Evolutionary conservation across 2,888 invertebrate genomes (phyloP).

Genomic region (Lobophora halterata): DNA sequence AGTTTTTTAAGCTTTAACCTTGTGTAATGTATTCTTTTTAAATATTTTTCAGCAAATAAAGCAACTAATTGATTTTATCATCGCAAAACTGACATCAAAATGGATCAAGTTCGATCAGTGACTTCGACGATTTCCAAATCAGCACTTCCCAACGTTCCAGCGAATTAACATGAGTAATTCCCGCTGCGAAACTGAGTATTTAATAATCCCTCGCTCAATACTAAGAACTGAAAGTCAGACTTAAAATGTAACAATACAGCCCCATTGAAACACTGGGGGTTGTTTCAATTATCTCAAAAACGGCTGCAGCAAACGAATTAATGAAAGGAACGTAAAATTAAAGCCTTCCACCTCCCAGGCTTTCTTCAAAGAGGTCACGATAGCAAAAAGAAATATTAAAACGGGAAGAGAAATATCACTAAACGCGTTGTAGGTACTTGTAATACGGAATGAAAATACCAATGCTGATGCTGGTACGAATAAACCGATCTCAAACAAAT

Average conservation of each 20-base stretch:
- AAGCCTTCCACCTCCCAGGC: slow-evolving; percentile 42
- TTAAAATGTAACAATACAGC: slow-evolving; percentile 6
- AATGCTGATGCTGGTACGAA: no score
- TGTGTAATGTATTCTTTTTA: no score
- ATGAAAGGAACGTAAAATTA: slow-evolving; percentile 42
- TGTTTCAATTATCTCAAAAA: slow-evolving; percentile 45
- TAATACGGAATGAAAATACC: no score
- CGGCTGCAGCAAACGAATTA: slow-evolving; percentile 36
- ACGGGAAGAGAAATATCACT: slow-evolving; percentile 23
- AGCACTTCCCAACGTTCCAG: slow-evolving; percentile 8
- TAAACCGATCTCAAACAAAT: no score
- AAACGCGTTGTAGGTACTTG: no score
- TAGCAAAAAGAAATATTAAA: slow-evolving; percentile 56
- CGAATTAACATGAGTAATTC: slow-evolving; percentile 10
- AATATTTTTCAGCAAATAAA: no score
- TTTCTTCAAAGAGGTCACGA: slow-evolving; percentile 47
- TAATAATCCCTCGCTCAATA: background rate
- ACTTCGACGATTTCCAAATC: slow-evolving; percentile 10
- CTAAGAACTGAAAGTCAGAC: background rate
- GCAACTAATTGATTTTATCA: no score
- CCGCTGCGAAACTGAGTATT: background rate
- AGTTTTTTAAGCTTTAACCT: no score
- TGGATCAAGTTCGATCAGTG: slow-evolving; percentile 12
- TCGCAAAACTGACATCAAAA: slow-evolving; percentile 15
- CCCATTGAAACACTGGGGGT: slow-evolving; percentile 26